These are phyloP conservation scores for Stegophylla sp. DNA, from an alignment of 2,888 invertebrate species.

Conservation along the genomic window DNA sequence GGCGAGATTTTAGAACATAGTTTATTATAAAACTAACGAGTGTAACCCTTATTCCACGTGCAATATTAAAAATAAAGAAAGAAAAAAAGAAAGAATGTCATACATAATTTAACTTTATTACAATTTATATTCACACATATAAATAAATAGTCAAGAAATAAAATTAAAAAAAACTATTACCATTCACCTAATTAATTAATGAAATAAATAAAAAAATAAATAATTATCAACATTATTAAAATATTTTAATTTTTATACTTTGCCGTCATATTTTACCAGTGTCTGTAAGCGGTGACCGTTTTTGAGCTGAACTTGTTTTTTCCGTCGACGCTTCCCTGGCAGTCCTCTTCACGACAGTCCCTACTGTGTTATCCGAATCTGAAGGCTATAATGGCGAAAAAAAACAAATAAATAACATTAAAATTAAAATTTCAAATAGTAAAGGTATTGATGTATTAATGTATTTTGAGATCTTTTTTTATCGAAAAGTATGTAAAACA, in stretches of 20 bases:
- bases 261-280: conserved; percentile 56
- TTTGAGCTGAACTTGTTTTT: conserved; percentile 66
- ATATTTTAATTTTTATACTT: conserved; percentile 39
- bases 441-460: too few species aligned
- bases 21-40: background rate
- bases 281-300: conserved; percentile 65
- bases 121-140: conserved; percentile 34
- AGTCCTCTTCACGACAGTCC: conserved; percentile 19
- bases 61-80: conserved; percentile 29
- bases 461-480: too few species aligned
- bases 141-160: conserved; percentile 36
- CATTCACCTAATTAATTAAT: conserved; percentile 45
- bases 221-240: conserved; percentile 37
- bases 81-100: conserved; percentile 27
- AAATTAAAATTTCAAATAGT: too few species aligned
- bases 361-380: conserved; percentile 64
- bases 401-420: background rate
- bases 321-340: conserved; percentile 36
- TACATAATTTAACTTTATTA: conserved; percentile 52
- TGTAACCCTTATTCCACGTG: conserved; percentile 38
- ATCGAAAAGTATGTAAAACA: too few species aligned
- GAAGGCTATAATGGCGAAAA: conserved; percentile 48
- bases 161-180: conserved; percentile 44
- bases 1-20: background rate
- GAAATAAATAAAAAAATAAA: conserved; percentile 45